Base-by-base conservation (phyloP, 2,888 invertebrate genomes). In the Lepidocyrtoides sp. region DNA sequence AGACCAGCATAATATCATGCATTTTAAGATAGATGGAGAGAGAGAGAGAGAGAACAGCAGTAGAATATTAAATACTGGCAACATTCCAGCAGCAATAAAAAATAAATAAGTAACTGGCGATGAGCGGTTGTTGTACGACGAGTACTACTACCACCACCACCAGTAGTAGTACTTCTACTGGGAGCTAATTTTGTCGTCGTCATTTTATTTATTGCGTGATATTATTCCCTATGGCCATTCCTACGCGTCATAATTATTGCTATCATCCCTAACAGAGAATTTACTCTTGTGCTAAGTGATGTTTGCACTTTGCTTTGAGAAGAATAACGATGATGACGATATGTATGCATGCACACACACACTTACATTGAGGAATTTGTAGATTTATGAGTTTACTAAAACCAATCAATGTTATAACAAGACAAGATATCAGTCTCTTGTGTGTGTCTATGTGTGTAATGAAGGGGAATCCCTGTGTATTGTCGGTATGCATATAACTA, bases 31-130 rank as follows among this genome's bases (percentile, higher is more conserved):
- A 14, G 2, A 54, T 54, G 10, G 10, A n/a, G 41, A 54, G 54
- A 54, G n/a, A n/a, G n/a, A n/a, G 23, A 63, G n/a, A 10, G 29
- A 63, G n/a, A 8, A 66, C 36, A 8, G 17, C 36, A 14, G 36
- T 69, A 17, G 69, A 69, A 69, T 79, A 79, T 17, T 79, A 54
- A 54, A 51, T 54, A 79, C 77, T 77, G 77, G 51, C 77, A 79
- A n/a, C 54, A 36, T 29, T 14, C 75, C 75, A 75, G 75, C 63
- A 44, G 44, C 75, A 41, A 44, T n/a, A 23, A n/a, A n/a, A n/a
- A n/a, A n/a, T n/a, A n/a, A n/a, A n/a, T n/a, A n/a, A n/a, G n/a
- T 3, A 10, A 57, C 5, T 57, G 66, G 14, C n/a, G 32, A 32
- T 29, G 36, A 51, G 51, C n/a, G 51, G 51, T 51, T 8, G 51